Conservation (phyloP, 2,113 vertebrate species). For the Coptodon rendalli region DNA sequence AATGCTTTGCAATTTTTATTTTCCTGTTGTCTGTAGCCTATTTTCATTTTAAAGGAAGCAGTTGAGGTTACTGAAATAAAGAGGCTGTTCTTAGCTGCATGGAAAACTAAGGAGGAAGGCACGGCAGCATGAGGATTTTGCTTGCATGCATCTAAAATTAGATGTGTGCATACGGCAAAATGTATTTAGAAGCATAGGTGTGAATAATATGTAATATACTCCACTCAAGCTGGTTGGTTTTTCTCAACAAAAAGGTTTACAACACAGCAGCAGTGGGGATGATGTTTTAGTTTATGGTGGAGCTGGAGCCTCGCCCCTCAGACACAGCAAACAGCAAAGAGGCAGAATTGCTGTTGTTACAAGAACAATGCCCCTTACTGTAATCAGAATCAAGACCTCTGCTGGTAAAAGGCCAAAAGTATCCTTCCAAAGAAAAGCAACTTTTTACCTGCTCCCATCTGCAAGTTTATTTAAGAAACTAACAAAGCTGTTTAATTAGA, state of each 20-base stretch:
- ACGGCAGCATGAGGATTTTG: background rate
- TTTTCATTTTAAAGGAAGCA: background rate
- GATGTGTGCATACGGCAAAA: background rate
- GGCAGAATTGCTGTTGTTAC: background rate
- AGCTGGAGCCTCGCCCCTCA: background rate
- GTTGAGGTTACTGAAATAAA: background rate
- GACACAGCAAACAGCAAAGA: background rate
- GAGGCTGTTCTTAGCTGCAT: background rate
- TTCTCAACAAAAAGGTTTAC: background rate
- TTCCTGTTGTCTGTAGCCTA: background rate
- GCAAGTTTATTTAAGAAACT: background rate
- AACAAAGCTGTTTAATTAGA: background rate
- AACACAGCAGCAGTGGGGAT: background rate
- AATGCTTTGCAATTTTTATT: background rate
- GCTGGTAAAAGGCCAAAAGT: background rate
- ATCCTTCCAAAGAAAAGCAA: background rate
- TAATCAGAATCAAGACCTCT: background rate
- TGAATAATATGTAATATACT: background rate
- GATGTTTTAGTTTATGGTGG: background rate
- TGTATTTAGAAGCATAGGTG: background rate
- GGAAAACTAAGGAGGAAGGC: background rate
- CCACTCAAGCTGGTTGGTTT: background rate
- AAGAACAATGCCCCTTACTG: background rate
- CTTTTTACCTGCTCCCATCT: background rate
- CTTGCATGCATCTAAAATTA: background rate